These are phyloP conservation scores for Meiosimyza platycephala DNA, from an alignment of 2,888 invertebrate species.

Conservation along the genomic window DNA sequence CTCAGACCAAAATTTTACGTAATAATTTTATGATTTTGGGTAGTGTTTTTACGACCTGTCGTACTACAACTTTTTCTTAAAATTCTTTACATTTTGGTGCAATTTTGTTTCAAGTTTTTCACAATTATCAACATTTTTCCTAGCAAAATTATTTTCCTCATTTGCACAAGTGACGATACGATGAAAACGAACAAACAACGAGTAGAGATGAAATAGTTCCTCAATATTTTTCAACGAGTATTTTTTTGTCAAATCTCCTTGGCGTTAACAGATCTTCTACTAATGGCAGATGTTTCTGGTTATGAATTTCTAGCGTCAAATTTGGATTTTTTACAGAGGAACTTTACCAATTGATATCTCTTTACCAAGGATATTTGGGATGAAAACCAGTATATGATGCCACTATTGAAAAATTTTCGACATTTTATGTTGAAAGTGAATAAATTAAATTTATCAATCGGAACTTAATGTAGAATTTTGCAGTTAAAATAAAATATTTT, in stretches of 20 bases:
- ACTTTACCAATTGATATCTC: no score
- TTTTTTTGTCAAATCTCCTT: neutral
- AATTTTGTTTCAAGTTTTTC: constrained; percentile 10
- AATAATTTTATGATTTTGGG: neutral
- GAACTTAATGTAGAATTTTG: no score
- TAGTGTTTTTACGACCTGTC: no score
- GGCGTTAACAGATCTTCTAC: neutral
- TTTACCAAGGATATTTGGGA: no score
- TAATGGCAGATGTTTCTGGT: no score
- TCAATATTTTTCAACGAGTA: no score
- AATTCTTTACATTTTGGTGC: constrained; percentile 15
- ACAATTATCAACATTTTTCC: constrained; percentile 18
- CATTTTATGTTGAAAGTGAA: no score
- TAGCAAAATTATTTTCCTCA: constrained; percentile 8
- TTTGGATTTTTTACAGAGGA: no score
- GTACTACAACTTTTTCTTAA: neutral
- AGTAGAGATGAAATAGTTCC: neutral
- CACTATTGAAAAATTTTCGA: no score
- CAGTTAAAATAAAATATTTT: no score
- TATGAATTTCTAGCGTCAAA: neutral
- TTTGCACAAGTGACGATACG: constrained; percentile 13
- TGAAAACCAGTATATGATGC: no score
- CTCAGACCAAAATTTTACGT: neutral
- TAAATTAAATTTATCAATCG: no score
- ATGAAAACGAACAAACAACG: constrained; percentile 8